Evolutionary conservation across 2,113 vertebrate genomes (phyloP), one percentile per base, ranked within the genome.

Genomic region (Gasterosteus aculeatus): DNA sequence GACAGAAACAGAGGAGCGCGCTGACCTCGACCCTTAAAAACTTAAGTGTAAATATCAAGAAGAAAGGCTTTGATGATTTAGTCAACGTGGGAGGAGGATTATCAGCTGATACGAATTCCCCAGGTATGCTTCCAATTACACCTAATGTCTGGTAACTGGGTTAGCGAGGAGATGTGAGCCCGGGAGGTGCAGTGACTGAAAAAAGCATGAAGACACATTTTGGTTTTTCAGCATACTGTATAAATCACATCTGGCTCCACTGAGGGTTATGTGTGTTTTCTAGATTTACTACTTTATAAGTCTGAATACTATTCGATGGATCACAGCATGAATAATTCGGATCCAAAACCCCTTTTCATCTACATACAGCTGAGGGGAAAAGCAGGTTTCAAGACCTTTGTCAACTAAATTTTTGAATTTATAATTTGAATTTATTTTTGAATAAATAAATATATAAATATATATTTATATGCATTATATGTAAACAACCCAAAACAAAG

Each of bases 21-120:
- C 22, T 26, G 22, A 26, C 22, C 3, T 65, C 5, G 16, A 2
- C 14, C 39, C 59, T 0, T 3, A 39, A 29, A 39, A 35, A 33
- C 44, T 19, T 18, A 14, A 63, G 12, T 11, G 51, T n/a, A 26
- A 26, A 26, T 26, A 26, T 11, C 39, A 72, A 51, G 26, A 10
- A 22, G 41, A 5, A 58, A 62, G 44, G 47, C 18, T 11, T 41
- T 16, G 44, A 64, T 22, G 8, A 31, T 72, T 54, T 41, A 44
- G 26, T 31, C 15, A 5, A 71, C 19, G 19, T 31, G n/a, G 39
- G 61, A 66, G 15, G 63, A 51, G 0, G 54, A 60, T n/a, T 7
- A 67, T 91, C 87, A 92, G 87, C 85, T 88, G 87, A 91, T 69
- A 57, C 12, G 69, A 77, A 87, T 85, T 83, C 59, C 53, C 77